Conservation (phyloP, 2,113 vertebrate genomes). For the Dascyllus trimaculatus region DNA sequence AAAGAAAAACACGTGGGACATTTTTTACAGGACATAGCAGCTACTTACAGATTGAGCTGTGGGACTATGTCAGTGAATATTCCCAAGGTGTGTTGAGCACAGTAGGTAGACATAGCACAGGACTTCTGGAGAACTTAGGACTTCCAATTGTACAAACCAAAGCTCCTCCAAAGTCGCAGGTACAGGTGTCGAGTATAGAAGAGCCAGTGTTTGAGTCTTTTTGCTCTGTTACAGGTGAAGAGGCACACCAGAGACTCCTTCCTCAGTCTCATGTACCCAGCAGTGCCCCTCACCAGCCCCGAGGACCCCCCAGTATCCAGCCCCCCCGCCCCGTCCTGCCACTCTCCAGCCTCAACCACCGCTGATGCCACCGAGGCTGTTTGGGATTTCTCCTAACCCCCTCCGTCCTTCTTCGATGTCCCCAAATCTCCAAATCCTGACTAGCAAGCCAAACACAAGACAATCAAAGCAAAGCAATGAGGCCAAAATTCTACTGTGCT, state of each 20-base stretch:
- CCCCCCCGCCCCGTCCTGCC: constrained; percentile 67
- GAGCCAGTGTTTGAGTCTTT: not conserved
- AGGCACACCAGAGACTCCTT: constrained; percentile 90
- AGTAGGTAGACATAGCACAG: too few species aligned
- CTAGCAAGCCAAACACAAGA: constrained; percentile 70
- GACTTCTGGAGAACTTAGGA: too few species aligned
- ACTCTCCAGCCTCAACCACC: constrained; percentile 32
- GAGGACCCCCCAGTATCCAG: constrained; percentile 74
- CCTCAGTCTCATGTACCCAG: constrained; percentile 92
- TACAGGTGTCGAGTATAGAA: too few species aligned
- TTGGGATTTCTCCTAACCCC: constrained; percentile 84
- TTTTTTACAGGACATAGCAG: too few species aligned
- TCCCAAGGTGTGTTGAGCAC: too few species aligned
- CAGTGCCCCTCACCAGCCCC: constrained; percentile 84
- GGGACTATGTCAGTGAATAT: too few species aligned
- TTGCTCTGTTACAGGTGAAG: constrained; percentile 87
- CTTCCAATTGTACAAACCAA: too few species aligned
- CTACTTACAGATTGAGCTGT: too few species aligned
- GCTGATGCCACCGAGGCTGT: constrained; percentile 59
- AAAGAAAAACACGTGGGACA: too few species aligned
- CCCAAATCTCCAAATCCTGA: constrained; percentile 9
- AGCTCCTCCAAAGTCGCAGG: too few species aligned
- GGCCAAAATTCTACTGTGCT: constrained; percentile 78
- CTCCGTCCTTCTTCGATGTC: not conserved
- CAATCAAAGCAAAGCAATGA: constrained; percentile 71